Conservation (phyloP, 1,140 invertebrate species). For the Drosophila sturtevanti region DNA sequence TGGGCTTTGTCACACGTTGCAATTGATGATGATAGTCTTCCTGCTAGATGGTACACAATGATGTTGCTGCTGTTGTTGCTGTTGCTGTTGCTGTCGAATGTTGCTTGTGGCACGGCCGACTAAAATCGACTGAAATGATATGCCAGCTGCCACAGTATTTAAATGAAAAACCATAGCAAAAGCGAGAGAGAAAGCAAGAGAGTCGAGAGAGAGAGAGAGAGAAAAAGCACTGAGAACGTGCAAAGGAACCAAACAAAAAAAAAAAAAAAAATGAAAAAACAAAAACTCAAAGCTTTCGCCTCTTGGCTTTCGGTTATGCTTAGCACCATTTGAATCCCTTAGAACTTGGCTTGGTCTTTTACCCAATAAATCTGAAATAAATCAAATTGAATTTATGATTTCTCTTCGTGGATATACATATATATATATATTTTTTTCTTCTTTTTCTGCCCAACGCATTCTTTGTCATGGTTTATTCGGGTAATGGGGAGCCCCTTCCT, state of each 20-base stretch:
- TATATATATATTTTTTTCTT: conserved; percentile 35
- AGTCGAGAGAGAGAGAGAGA: conserved; percentile 21
- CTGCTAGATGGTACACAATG: conserved; percentile 28
- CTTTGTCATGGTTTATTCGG: background rate
- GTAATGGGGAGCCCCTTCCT: background rate
- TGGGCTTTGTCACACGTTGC: conserved; percentile 40
- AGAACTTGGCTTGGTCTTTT: conserved; percentile 27
- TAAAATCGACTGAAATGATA: conserved; percentile 74
- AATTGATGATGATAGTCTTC: conserved; percentile 30
- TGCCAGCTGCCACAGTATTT: conserved; percentile 47
- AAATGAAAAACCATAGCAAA: conserved; percentile 26
- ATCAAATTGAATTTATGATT: conserved; percentile 80
- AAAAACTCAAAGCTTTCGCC: conserved; percentile 48
- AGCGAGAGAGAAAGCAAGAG: conserved; percentile 27
- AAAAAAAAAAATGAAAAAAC: too few species aligned
- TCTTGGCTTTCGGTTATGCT: conserved; percentile 4
- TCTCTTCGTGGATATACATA: conserved; percentile 33
- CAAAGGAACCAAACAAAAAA: conserved; percentile 10
- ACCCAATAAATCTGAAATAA: conserved; percentile 69
- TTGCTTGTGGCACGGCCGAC: conserved; percentile 79
- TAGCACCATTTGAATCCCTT: conserved; percentile 34
- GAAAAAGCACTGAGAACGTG: conserved; percentile 14
- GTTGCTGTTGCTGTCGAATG: conserved; percentile 14
- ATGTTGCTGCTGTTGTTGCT: conserved; percentile 17
- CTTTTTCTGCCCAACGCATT: conserved; percentile 6